Base-by-base conservation (phyloP, 64 coral and sea anemone genomes). In the Hydrozoanthus tunicans region DNA sequence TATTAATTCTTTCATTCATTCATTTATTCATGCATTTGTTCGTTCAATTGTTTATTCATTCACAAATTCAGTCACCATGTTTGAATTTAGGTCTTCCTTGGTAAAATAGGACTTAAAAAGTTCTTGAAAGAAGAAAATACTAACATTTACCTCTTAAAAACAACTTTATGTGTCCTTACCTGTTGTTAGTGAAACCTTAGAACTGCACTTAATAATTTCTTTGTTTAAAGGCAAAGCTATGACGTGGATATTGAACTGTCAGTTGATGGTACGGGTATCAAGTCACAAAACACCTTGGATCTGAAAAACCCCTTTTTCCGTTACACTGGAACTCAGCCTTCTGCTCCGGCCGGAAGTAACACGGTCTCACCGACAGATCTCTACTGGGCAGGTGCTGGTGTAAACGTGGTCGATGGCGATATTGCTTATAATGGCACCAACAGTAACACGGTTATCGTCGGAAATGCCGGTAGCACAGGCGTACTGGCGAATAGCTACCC, bases 231-330 rank as follows among this genome's bases (percentile, higher is more conserved):
- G 72, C 96, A 98, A 80, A 98, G 96, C 82, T 98, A 98, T 77
- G 96, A 98, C 78, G 96, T 98, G 11, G 96, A 98, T 15, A 90
- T 98, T 51, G 96, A 95, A 53, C 25, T 98, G 4, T 56, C 80
- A 64, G 71, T 98, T 0, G 94, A 98, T 79, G 96, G 96, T 73
- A 95, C 96, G 14, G 93, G 58, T 23, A 90, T 98, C 51, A 79
- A 85, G 72, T 93, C 93, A 12, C 89, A 80, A 80, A 98, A 98
- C 70, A 93, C 91, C 1, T 59, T 98, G 7, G 96, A 98, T 58
- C 79, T 98, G 12, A 98, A 98, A 79, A 98, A 98, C 63, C 96
- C 96, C 6, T 98, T 95, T 54, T 98, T 98, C 73, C 81, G 96
- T 7, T 98, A 98, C 63, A 98, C 96, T 73, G 96, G 96, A 14